Conservation (phyloP, 1,140 invertebrate genomes). For the Phocides pigmalion region DNA sequence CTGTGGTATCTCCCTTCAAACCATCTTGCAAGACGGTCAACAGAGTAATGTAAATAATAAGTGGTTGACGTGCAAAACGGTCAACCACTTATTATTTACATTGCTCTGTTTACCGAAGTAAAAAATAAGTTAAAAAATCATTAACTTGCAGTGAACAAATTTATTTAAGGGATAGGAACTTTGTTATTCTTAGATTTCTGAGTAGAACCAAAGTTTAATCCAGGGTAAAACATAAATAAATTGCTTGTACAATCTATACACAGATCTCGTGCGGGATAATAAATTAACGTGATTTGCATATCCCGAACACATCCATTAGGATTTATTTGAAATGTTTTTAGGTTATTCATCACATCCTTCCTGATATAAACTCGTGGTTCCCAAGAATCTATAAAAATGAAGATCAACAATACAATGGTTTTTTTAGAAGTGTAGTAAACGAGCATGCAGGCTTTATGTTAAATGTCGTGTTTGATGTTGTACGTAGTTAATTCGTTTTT, state of each 20-base stretch:
- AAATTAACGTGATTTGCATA: constrained; percentile 32
- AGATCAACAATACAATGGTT: too few relatives aligned
- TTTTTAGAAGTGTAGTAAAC: too few relatives aligned
- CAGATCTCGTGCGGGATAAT: constrained; percentile 24
- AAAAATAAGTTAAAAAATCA: too few relatives aligned
- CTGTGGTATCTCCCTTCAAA: too few relatives aligned
- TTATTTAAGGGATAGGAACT: background rate
- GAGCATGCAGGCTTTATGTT: too few relatives aligned
- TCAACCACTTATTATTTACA: too few relatives aligned
- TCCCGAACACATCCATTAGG: constrained; percentile 29
- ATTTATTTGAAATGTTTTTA: constrained; percentile 29
- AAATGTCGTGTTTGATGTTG: too few relatives aligned
- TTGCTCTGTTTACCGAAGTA: too few relatives aligned
- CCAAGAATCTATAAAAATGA: background rate
- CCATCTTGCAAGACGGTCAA: too few relatives aligned
- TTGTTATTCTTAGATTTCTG: constrained; percentile 22
- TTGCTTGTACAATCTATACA: constrained; percentile 27
- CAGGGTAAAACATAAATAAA: constrained; percentile 31
- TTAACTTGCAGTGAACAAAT: background rate
- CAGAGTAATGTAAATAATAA: too few relatives aligned
- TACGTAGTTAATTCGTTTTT: too few relatives aligned
- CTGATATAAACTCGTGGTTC: background rate
- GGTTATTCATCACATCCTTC: background rate
- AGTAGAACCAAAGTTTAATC: constrained; percentile 16
- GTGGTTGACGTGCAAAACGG: background rate